These are phyloP conservation scores for Caenorhabditis drosophilae DNA, from an alignment of 2,888 invertebrate genomes.

Conservation along the genomic window DNA sequence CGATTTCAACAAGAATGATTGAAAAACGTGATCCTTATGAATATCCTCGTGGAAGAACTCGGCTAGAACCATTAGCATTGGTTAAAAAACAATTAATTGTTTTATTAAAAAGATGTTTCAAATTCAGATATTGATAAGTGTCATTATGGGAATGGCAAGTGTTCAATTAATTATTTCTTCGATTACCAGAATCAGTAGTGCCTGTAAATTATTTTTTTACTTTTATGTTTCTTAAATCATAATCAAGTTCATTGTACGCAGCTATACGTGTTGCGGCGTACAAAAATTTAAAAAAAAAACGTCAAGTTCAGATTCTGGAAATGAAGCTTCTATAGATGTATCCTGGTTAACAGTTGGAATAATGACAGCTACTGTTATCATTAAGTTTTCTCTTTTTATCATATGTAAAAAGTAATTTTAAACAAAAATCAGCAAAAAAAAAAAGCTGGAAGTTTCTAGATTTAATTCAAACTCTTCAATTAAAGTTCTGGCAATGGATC, in stretches of 20 bases:
- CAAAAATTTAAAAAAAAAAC: too few relatives aligned
- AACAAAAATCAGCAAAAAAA: too few relatives aligned
- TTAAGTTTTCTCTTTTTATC: conserved; percentile 59
- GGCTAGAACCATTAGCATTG: conserved; percentile 71
- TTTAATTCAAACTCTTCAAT: conserved; percentile 67
- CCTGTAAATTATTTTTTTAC: conserved; percentile 1
- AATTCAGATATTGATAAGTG: conserved; percentile 69
- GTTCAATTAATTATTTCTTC: conserved; percentile 70
- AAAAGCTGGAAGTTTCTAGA: too few relatives aligned
- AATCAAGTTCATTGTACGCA: background rate
- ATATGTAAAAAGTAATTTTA: conserved; percentile 64
- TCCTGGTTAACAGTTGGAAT: conserved; percentile 58
- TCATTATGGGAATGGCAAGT: conserved; percentile 72
- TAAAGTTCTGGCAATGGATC: conserved; percentile 71
- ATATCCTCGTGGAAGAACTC: conserved; percentile 72
- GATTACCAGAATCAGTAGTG: conserved; percentile 37
- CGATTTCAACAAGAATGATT: conserved; percentile 67
- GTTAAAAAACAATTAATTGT: conserved; percentile 43
- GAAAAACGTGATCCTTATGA: conserved; percentile 70
- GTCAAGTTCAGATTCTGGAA: too few relatives aligned
- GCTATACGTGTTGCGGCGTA: too few relatives aligned
- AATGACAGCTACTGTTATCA: conserved; percentile 63
- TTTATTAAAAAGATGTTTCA: conserved; percentile 1
- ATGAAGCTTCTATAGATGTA: conserved; percentile 54
- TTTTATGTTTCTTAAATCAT: background rate